These are phyloP conservation scores for Thera obeliscata DNA, from an alignment of 2,888 invertebrate genomes.

Conservation along the genomic window DNA sequence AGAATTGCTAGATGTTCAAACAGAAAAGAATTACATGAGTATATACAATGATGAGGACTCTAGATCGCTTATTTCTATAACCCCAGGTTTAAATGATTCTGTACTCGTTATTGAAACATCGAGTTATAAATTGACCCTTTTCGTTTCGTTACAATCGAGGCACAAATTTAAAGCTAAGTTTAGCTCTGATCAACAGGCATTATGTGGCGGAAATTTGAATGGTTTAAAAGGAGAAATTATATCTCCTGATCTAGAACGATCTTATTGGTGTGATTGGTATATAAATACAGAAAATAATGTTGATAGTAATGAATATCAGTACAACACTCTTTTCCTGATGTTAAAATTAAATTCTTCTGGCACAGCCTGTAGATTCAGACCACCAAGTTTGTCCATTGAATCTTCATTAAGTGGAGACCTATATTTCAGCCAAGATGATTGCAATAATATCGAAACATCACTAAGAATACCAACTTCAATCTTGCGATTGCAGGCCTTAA, in stretches of 20 bases:
- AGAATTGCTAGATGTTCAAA: slow-evolving; percentile 82
- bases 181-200: slow-evolving; percentile 82
- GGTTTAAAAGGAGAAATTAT: slow-evolving; percentile 56
- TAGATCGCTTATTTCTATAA: slow-evolving; percentile 62
- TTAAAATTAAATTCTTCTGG: slow-evolving; percentile 57
- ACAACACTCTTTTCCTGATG: slow-evolving; percentile 60
- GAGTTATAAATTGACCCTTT: slow-evolving; percentile 86
- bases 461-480: slow-evolving; percentile 59
- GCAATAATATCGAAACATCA: slow-evolving; percentile 54
- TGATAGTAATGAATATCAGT: slow-evolving; percentile 38
- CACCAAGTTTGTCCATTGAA: slow-evolving; percentile 58
- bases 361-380: slow-evolving; percentile 53
- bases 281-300: slow-evolving; percentile 47
- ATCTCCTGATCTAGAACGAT: slow-evolving; percentile 58
- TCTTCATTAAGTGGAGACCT: slow-evolving; percentile 37
- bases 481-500: slow-evolving; percentile 58
- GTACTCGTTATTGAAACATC: slow-evolving; percentile 82
- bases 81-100: slow-evolving; percentile 46
- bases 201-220: slow-evolving; percentile 67
- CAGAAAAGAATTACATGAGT: slow-evolving; percentile 54
- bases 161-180: slow-evolving; percentile 90
- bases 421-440: slow-evolving; percentile 49
- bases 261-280: slow-evolving; percentile 70
- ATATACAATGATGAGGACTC: slow-evolving; percentile 84
- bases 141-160: slow-evolving; percentile 83